Evolutionary conservation across 2,797 vertebrate genomes (phyloP).

Genomic region (Pseudomugil gertrudae): DNA sequence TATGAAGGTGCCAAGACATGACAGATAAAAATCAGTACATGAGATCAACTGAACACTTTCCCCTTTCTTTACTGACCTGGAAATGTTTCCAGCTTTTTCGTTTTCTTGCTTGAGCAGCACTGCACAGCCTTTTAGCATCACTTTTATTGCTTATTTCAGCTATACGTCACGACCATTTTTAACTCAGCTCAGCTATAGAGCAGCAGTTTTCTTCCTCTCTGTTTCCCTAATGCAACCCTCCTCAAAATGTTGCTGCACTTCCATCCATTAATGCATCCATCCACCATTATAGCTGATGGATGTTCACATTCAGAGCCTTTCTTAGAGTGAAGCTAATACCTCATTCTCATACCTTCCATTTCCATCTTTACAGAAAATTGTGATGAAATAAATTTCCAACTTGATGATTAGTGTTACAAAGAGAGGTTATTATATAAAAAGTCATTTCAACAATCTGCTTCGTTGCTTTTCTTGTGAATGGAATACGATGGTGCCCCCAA

Average conservation of each 20-base stretch:
- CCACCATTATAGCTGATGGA: constrained; percentile 56
- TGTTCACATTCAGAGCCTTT: constrained; percentile 59
- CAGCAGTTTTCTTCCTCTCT: constrained; percentile 31
- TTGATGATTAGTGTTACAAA: constrained; percentile 14
- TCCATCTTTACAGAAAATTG: constrained; percentile 55
- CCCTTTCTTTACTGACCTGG: constrained; percentile 9
- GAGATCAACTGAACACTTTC: constrained; percentile 2
- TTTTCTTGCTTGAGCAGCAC: constrained; percentile 21
- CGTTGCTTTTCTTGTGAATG: constrained; percentile 46
- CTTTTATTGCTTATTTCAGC: constrained; percentile 43
- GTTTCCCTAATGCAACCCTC: constrained; percentile 32
- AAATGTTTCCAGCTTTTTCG: constrained; percentile 4
- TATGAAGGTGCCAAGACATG: constrained; percentile 1
- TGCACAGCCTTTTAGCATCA: constrained; percentile 15
- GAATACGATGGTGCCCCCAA: constrained; percentile 35
- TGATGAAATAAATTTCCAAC: constrained; percentile 45
- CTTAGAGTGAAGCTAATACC: constrained; percentile 46
- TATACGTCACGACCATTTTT: constrained; percentile 22
- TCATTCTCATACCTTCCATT: constrained; percentile 33
- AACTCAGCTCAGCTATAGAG: constrained; percentile 31
- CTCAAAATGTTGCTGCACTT: constrained; percentile 29
- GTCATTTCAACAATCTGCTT: constrained; percentile 51
- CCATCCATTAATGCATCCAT: constrained; percentile 46
- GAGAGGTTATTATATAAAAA: constrained; percentile 51
- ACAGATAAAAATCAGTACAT: not conserved